Evolutionary conservation across 1,140 invertebrate species (phyloP).

Genomic region (Drosophila insularis): DNA sequence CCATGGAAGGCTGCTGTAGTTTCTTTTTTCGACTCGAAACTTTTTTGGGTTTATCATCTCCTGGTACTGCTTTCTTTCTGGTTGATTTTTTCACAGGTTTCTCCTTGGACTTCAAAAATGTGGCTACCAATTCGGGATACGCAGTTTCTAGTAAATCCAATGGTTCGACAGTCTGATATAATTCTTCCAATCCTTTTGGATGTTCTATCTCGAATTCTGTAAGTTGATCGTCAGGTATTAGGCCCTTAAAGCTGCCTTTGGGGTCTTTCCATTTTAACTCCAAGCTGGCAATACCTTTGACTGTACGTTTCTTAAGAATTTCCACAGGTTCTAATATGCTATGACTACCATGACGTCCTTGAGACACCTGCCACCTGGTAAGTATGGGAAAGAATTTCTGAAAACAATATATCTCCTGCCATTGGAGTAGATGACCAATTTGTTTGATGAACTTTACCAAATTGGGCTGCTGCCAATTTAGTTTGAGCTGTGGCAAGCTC

Average conservation of each 20-base stretch:
- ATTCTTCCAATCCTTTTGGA: conserved; percentile 83
- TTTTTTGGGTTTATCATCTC: conserved; percentile 39
- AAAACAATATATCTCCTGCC: conserved; percentile 90
- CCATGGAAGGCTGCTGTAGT: conserved; percentile 62
- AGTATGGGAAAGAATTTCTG: conserved; percentile 90
- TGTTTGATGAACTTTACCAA: conserved; percentile 88
- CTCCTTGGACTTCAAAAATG: conserved; percentile 85
- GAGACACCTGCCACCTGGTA: conserved; percentile 86
- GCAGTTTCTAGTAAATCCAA: conserved; percentile 85
- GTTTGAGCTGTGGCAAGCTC: conserved; percentile 83
- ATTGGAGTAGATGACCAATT: conserved; percentile 86
- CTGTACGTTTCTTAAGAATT: conserved; percentile 84
- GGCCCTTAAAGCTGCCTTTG: conserved; percentile 83
- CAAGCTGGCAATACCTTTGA: conserved; percentile 84
- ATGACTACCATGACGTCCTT: conserved; percentile 10
- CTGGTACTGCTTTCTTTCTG: conserved; percentile 82
- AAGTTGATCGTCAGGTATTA: conserved; percentile 85
- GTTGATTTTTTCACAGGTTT: conserved; percentile 69
- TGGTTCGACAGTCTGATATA: conserved; percentile 87
- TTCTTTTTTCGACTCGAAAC: conserved; percentile 48
- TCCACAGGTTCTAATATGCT: conserved; percentile 77
- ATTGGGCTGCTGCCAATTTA: conserved; percentile 87
- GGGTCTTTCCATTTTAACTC: conserved; percentile 88
- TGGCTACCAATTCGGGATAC: conserved; percentile 87
- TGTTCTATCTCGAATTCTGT: conserved; percentile 67